These are phyloP conservation scores for Trisateles emortualis DNA, from an alignment of 2,888 invertebrate species.

Conservation along the genomic window DNA sequence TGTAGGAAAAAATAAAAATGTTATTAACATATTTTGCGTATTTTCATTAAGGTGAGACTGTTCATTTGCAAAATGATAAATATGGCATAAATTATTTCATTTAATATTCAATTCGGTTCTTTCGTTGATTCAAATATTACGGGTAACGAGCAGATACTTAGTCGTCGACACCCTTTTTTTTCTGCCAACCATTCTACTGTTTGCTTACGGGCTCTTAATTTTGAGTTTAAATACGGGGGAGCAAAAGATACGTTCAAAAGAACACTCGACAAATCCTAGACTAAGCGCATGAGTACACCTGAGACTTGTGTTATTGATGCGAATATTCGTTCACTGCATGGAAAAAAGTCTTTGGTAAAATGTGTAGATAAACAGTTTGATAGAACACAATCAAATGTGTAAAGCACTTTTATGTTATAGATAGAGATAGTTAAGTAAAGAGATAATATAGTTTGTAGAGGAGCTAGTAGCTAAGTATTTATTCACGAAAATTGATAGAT, in stretches of 20 bases:
- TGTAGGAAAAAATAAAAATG: conserved; percentile 53
- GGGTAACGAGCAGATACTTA: conserved; percentile 76
- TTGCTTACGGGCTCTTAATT: conserved; percentile 82
- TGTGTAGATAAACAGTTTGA: too few species aligned
- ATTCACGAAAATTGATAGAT: too few species aligned
- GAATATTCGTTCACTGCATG: too few species aligned
- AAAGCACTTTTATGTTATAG: too few species aligned
- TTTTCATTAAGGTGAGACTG: conserved; percentile 85
- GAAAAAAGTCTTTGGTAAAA: too few species aligned
- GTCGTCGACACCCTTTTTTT: conserved; percentile 81
- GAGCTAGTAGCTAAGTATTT: too few species aligned
- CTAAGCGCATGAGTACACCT: conserved; percentile 66
- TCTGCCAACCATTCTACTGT: conserved; percentile 78
- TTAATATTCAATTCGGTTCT: conserved; percentile 87
- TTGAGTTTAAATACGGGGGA: conserved; percentile 82
- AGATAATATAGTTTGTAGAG: too few species aligned
- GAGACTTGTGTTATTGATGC: conserved; percentile 42
- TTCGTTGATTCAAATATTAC: conserved; percentile 75
- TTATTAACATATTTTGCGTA: conserved; percentile 59
- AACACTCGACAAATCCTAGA: conserved; percentile 73
- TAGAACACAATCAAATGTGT: too few species aligned
- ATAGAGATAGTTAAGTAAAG: too few species aligned
- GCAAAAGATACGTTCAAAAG: conserved; percentile 71
- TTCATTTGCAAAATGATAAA: conserved; percentile 87
- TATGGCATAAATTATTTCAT: conserved; percentile 88